These are phyloP conservation scores for Bettongia penicillata DNA, from an alignment of 2,113 vertebrate species.

Conservation along the genomic window DNA sequence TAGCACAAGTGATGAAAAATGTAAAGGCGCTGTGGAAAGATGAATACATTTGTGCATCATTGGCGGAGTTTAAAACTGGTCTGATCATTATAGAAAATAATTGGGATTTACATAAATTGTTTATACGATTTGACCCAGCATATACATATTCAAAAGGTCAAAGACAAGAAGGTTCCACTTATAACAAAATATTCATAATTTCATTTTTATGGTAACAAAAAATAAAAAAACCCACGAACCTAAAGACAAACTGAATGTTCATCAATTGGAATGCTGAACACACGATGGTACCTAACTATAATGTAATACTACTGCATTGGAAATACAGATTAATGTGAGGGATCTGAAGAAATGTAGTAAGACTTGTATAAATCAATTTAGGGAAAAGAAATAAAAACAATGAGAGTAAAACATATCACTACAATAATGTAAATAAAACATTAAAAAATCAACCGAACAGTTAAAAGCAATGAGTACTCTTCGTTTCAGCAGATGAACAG, in stretches of 20 bases:
- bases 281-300: background rate
- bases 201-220: background rate
- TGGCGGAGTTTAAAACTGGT: background rate
- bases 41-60: background rate
- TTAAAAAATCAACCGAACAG: background rate
- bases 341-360: background rate
- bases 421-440: background rate
- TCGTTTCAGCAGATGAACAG: background rate
- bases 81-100: background rate
- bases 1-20: background rate
- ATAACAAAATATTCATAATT: background rate
- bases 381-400: background rate
- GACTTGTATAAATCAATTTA: background rate
- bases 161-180: background rate
- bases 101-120: background rate
- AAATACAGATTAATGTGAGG: background rate
- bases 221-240: background rate
- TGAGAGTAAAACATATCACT: background rate
- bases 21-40: background rate
- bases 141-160: background rate
- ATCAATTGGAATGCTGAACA: background rate
- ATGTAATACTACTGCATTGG: background rate
- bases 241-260: background rate
- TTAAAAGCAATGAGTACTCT: background rate
- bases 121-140: background rate